phyloP scores from a whole-genome alignment of 2,113 vertebrate genomes.

The Colius striatus region DNA sequence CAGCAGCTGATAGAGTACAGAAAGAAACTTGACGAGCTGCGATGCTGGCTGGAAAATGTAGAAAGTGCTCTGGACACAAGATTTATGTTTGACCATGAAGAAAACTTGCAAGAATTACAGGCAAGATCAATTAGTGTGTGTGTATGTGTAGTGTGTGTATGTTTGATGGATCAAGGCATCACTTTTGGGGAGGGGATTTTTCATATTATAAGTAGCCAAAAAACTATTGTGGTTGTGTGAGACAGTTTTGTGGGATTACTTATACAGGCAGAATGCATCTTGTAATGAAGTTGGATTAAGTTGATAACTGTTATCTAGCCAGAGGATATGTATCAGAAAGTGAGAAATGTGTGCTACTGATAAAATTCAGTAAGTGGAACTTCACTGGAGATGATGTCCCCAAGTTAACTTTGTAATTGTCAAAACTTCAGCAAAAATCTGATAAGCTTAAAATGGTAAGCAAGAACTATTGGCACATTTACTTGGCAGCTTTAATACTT shows the following conservation, averaged over 20 bases:
- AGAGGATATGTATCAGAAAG: not conserved
- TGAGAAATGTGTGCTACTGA: not conserved
- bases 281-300: rapidly evolving
- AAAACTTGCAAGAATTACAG: constrained; percentile 83
- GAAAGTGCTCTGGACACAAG: constrained; percentile 77
- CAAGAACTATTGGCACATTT: not conserved
- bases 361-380: not conserved
- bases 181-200: not conserved
- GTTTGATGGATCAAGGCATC: not conserved
- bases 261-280: not conserved
- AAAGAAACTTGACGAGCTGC: constrained; percentile 78
- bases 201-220: not conserved
- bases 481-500: not conserved
- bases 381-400: not conserved
- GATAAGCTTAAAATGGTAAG: not conserved
- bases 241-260: not conserved
- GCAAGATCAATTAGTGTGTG: constrained; percentile 61
- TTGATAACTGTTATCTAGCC: not conserved
- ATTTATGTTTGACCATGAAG: constrained; percentile 74
- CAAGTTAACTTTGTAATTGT: not conserved
- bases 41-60: constrained; percentile 83
- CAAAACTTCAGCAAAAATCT: not conserved
- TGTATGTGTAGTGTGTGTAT: not conserved
- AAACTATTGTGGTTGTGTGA: not conserved
- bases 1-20: constrained; percentile 80